Evolutionary conservation across 2,888 invertebrate genomes (phyloP).

Genomic region (Torymus tubicola): DNA sequence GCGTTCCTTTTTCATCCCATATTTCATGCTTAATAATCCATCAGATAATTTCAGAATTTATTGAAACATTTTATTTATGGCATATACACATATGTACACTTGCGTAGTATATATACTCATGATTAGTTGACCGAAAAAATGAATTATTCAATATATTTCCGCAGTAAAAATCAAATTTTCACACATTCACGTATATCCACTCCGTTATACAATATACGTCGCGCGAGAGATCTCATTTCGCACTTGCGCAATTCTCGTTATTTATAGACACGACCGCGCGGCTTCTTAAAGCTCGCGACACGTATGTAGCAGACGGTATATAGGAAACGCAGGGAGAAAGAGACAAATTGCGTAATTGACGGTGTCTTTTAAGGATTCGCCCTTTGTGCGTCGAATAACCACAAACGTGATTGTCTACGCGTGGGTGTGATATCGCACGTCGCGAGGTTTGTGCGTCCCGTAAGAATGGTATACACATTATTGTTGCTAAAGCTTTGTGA

Average conservation of each 20-base stretch:
- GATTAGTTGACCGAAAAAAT: no score
- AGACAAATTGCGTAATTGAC: slow-evolving; percentile 41
- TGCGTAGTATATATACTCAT: no score
- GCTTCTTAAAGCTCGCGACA: not conserved
- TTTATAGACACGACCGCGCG: slow-evolving; percentile 13
- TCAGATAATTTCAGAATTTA: no score
- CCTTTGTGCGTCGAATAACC: slow-evolving; percentile 37
- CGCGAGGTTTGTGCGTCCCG: slow-evolving; percentile 25
- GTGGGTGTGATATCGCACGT: slow-evolving; percentile 33
- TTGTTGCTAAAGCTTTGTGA: no score
- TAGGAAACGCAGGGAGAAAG: slow-evolving; percentile 4
- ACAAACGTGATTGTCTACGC: not conserved
- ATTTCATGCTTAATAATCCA: no score
- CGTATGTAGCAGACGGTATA: not conserved
- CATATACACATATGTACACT: no score
- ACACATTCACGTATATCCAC: not conserved
- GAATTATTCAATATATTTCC: no score
- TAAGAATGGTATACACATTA: no score
- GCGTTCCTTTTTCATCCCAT: no score
- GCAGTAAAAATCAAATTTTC: no score
- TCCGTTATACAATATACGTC: not conserved
- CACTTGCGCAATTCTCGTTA: slow-evolving; percentile 23
- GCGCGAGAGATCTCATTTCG: slow-evolving; percentile 12
- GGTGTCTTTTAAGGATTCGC: slow-evolving; percentile 40
- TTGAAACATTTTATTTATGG: no score